These are phyloP conservation scores for Plagiodera versicolora DNA, from an alignment of 2,888 invertebrate genomes.

Conservation along the genomic window DNA sequence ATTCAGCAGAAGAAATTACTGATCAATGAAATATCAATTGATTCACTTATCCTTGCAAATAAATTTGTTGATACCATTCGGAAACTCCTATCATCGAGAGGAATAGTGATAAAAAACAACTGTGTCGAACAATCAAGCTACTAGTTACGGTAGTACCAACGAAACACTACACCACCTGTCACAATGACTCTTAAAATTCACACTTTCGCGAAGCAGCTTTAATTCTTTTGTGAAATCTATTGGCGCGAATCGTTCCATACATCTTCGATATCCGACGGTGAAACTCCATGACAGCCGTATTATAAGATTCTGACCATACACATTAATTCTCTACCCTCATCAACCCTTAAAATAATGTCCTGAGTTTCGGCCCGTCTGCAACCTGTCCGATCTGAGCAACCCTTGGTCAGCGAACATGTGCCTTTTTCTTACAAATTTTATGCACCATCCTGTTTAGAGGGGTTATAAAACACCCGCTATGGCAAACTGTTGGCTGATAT, in stretches of 20 bases:
- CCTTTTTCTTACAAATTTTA: constrained; percentile 31
- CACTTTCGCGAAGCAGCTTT: neutral
- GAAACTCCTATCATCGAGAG: no score
- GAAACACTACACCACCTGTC: neutral
- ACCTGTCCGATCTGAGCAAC: constrained; percentile 44
- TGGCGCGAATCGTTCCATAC: neutral
- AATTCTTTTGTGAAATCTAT: neutral
- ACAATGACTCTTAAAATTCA: neutral
- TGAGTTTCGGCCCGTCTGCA: constrained; percentile 34
- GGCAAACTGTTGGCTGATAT: constrained; percentile 2
- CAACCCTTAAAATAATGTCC: neutral
- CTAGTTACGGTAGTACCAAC: no score
- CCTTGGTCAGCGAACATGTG: constrained; percentile 40
- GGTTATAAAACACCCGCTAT: constrained; percentile 12
- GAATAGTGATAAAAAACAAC: no score
- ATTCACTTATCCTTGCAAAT: no score
- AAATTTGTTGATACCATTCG: no score
- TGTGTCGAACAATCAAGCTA: no score
- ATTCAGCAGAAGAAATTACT: no score
- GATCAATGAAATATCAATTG: no score
- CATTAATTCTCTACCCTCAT: neutral
- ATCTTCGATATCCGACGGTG: neutral
- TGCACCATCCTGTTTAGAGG: constrained; percentile 21
- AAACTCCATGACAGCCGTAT: neutral
- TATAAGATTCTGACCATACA: neutral